Evolutionary conservation across 2,797 vertebrate species (phyloP), one percentile per base, ranked within the genome.

Genomic region (Thripadectes ignobilis): DNA sequence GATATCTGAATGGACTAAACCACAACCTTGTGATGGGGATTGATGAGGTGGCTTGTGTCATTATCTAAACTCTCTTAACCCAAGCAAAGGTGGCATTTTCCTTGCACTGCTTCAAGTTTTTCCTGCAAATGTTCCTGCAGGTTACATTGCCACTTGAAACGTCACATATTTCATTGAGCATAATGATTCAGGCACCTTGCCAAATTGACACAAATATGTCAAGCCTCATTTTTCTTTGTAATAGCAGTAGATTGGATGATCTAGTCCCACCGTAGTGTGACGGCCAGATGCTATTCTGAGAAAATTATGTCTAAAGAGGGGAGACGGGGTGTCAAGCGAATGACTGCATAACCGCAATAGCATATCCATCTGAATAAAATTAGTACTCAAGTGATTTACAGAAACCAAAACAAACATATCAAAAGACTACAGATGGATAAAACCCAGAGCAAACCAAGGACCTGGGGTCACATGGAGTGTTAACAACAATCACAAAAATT

Each of bases 221-320:
- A 93, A 95, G 85, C 49, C 69, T 71, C 92, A 90, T 95, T 96
- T 86, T 97, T 94, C 93, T 90, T 93, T 94, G 27, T 92, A 91
- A 95, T 62, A 84, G 85, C 92, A 81, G 85, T 7, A 95, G 89
- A 88, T 39, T 75, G 61, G 85, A 93, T 92, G 94, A 95, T 83
- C 85, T 69, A 72, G 85, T 88, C 79, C 49, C 65, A 55, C 79
- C 22, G 34, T 11, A 67, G 78, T 69, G 39, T 45, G 67, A 95
- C n/a, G 4, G 69, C 83, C 87, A 95, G 88, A 95, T 90, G 77
- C 89, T 93, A 92, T 85, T 92, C 74, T 6, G 16, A 91, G 85
- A 84, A 91, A 95, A 78, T 88, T 49, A 92, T 24, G 49, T 71
- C 81, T 94, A 65, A 94, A 85, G 38, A 80, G 65, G 34, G 65